Base-by-base conservation (phyloP, 1,140 invertebrate genomes). In the Leptonema lineaticorne region DNA sequence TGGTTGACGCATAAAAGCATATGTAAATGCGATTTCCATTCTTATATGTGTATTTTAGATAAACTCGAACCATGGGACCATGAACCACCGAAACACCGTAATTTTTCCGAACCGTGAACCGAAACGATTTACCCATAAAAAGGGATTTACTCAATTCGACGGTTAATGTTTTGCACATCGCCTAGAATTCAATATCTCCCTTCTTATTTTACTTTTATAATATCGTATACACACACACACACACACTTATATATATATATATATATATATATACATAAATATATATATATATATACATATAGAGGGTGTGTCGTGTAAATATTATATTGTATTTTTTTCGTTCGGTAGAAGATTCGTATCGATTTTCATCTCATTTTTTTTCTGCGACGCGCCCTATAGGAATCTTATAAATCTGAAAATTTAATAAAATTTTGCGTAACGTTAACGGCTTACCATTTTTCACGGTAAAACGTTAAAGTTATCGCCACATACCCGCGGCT, bases 101-200 rank as follows among this genome's bases (percentile, higher is more conserved):
- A 53, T 53, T 53, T 53, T 53, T 53, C 50, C 50, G 22, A 53
- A 53, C 20, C 22, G 50, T 53, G 50, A 53, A 53, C 50, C 50
- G 50, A 53, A 53, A 53, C 50, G 50, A 53, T 53, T 53, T 53
- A 22, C 50, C 50, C 50, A 53, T 53, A 53, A 53, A 53, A 53
- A 7, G 50, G 50, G 50, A 53, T 53, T 53, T 53, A 14, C 24
- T 26, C 50, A 53, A 53, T 53, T 53, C 50, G 22, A 53, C 50
- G 50, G 50, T 26, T 53, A 53, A 53, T 53, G 50, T 53, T 53
- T 53, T 53, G 50, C 50, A 53, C 50, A 53, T 53, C 50, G 50
- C 22, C 50, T 14, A 26, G 20, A 53, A 53, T 53, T 53, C 50
- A 53, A 53, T 53, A 53, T 53, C 37, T 45, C 8, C 22, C 9